phyloP scores from a whole-genome alignment of 2,113 vertebrate species.

The Malurus elegans region DNA sequence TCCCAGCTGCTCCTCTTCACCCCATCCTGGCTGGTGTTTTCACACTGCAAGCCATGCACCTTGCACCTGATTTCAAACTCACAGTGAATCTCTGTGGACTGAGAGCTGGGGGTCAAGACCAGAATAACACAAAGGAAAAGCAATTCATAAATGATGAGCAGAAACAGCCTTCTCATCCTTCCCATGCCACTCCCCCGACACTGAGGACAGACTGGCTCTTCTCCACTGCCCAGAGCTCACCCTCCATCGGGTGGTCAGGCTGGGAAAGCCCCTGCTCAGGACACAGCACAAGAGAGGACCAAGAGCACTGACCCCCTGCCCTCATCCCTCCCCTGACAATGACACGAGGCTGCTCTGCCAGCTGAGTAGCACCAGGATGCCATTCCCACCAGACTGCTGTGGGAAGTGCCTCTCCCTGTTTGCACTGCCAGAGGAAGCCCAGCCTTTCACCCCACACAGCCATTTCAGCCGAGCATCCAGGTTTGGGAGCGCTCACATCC shows the following conservation, averaged over 20 bases:
- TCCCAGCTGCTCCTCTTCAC: not conserved
- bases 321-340: not conserved
- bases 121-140: not conserved
- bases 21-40: not conserved
- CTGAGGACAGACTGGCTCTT: not conserved
- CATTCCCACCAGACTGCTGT: not conserved
- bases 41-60: fast-evolving
- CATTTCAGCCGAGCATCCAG: not conserved
- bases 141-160: fast-evolving
- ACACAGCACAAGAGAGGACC: not conserved
- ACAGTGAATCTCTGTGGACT: not conserved
- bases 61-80: not conserved
- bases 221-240: not conserved
- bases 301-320: fast-evolving
- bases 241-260: fast-evolving
- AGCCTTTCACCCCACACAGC: fast-evolving
- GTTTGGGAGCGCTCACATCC: not conserved
- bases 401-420: conserved; percentile 5
- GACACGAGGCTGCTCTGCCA: not conserved
- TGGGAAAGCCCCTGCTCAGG: not conserved
- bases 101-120: not conserved
- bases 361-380: not conserved
- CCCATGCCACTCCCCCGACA: not conserved
- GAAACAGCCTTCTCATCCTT: not conserved
- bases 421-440: not conserved